These are phyloP conservation scores for Scaptomyza caliginosa DNA, from an alignment of 2,888 invertebrate species.

Conservation along the genomic window DNA sequence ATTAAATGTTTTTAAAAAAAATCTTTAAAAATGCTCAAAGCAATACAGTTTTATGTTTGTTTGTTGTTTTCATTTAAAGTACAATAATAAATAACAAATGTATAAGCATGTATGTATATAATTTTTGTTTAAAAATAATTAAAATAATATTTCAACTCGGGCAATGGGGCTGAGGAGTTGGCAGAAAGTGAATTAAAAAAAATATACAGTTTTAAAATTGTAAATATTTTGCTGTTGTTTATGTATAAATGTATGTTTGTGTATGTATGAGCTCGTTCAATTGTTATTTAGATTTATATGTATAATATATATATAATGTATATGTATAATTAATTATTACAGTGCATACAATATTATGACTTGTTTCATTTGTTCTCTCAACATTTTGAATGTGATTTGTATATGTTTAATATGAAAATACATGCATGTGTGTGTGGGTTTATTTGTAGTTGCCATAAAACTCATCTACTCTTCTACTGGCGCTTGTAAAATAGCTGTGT, in stretches of 20 bases:
- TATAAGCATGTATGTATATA: slow-evolving; percentile 51
- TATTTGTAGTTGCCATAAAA: slow-evolving; percentile 16
- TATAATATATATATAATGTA: slow-evolving; percentile 15
- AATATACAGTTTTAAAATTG: slow-evolving; percentile 66
- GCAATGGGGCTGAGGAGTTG: slow-evolving; percentile 65
- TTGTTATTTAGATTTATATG: slow-evolving; percentile 6
- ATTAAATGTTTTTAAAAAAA: slow-evolving; percentile 21
- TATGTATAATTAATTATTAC: slow-evolving; percentile 39
- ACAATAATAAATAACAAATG: slow-evolving; percentile 78
- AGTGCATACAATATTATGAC: slow-evolving; percentile 56
- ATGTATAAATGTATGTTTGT: slow-evolving; percentile 30
- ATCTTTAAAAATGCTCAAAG: slow-evolving; percentile 67
- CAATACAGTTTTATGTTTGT: slow-evolving; percentile 65
- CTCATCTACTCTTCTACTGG: slow-evolving; percentile 36
- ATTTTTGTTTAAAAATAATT: slow-evolving; percentile 57
- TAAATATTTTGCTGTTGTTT: slow-evolving; percentile 52
- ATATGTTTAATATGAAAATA: slow-evolving; percentile 70
- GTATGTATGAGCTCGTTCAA: slow-evolving; percentile 40
- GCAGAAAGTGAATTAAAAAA: slow-evolving; percentile 40
- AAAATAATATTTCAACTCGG: slow-evolving; percentile 65
- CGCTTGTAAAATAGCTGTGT: slow-evolving; percentile 62
- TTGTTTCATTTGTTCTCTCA: slow-evolving; percentile 49
- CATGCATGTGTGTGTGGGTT: slow-evolving; percentile 6
- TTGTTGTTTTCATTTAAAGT: slow-evolving; percentile 55
- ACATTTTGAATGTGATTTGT: slow-evolving; percentile 63